Evolutionary conservation across 1,140 invertebrate genomes (phyloP).

Genomic region (Tetranychus urticae): DNA sequence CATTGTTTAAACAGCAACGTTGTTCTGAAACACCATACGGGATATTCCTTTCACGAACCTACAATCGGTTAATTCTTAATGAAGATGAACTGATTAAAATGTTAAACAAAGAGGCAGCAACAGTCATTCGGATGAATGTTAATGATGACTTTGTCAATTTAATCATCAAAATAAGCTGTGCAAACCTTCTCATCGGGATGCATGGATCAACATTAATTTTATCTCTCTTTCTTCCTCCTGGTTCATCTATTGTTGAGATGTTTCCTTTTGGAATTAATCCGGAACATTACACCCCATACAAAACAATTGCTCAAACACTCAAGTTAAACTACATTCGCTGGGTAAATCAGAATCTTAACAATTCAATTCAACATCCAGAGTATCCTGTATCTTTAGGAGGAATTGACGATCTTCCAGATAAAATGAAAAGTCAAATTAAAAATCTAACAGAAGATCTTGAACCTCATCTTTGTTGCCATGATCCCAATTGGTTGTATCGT

Average conservation of each 20-base stretch:
- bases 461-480: constrained; percentile 24
- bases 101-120: constrained; percentile 10
- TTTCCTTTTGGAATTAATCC: constrained; percentile 24
- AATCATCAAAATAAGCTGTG: constrained; percentile 13
- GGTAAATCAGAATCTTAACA: constrained; percentile 19
- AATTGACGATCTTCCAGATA: constrained; percentile 19
- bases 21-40: background rate
- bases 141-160: background rate
- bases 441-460: constrained; percentile 14
- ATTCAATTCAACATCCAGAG: constrained; percentile 21
- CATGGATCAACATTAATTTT: constrained; percentile 20
- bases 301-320: constrained; percentile 20
- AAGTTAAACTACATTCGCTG: constrained; percentile 22
- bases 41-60: constrained; percentile 21
- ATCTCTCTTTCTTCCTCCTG: constrained; percentile 16
- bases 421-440: constrained; percentile 19
- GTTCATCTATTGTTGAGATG: constrained; percentile 17
- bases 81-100: constrained; percentile 19
- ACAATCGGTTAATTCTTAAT: constrained; percentile 27
- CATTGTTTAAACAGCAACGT: background rate
- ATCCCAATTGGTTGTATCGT: constrained; percentile 27
- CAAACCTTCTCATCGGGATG: constrained; percentile 20
- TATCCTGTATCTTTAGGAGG: constrained; percentile 19
- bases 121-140: background rate
- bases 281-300: constrained; percentile 24